Evolutionary conservation across 2,797 vertebrate species (phyloP).

Genomic region (Carduelis carduelis): DNA sequence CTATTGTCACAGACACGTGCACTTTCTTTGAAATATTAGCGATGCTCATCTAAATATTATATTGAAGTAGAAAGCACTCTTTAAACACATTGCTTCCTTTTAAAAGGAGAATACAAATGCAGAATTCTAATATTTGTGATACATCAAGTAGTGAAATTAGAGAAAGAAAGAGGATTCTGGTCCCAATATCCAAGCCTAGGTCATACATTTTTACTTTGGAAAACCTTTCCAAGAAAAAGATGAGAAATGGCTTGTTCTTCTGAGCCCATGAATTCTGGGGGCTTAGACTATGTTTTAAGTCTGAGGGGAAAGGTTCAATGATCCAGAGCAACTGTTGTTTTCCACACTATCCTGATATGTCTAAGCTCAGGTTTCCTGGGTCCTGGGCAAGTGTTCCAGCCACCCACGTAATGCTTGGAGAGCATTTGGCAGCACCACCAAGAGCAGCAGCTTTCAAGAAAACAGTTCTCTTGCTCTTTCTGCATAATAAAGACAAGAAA

Average conservation of each 20-base stretch:
- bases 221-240: neutral
- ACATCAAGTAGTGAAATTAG: neutral
- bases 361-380: neutral
- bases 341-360: neutral
- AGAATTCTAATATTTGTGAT: neutral
- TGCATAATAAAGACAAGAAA: neutral
- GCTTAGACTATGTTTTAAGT: neutral
- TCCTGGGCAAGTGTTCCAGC: neutral
- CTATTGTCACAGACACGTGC: neutral
- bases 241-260: neutral
- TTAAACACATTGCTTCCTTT: neutral
- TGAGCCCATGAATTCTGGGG: neutral
- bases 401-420: neutral
- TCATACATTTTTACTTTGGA: neutral
- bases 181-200: neutral
- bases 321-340: neutral
- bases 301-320: neutral
- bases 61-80: neutral
- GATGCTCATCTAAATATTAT: neutral
- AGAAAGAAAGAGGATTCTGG: neutral
- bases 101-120: neutral
- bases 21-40: neutral
- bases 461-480: neutral
- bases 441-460: neutral
- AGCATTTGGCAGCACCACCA: neutral